Evolutionary conservation across 53 echinoderm and acorn worm species (phyloP).

Genomic region (Apostichopus leukothele): DNA sequence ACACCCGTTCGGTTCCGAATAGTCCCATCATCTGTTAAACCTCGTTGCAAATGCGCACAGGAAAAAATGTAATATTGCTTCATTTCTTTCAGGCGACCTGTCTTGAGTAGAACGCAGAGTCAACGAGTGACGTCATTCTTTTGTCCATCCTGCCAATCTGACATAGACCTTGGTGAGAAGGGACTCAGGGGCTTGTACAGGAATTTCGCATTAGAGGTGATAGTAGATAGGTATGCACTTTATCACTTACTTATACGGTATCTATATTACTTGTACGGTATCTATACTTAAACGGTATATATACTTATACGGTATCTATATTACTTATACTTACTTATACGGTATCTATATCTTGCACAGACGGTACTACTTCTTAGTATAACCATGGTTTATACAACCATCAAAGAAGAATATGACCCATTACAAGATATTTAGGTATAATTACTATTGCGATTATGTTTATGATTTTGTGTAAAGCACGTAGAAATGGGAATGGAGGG

Average conservation of each 20-base stretch:
- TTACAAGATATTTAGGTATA: too few species aligned
- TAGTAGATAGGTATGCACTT: conserved; percentile 81
- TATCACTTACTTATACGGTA: background rate
- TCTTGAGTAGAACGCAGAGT: conserved; percentile 24
- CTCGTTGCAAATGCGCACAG: too few species aligned
- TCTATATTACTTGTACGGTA: background rate
- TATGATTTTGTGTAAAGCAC: too few species aligned
- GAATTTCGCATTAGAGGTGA: conserved; percentile 92
- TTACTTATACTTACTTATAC: too few species aligned
- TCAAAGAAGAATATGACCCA: too few species aligned
- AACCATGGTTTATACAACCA: too few species aligned
- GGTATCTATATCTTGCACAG: background rate
- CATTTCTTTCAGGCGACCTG: conserved; percentile 3
- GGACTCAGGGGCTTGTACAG: conserved; percentile 87
- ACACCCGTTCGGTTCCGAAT: too few species aligned
- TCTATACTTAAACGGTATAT: too few species aligned
- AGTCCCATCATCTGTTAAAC: too few species aligned
- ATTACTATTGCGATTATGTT: too few species aligned
- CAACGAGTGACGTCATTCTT: conserved; percentile 65
- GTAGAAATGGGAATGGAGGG: too few species aligned
- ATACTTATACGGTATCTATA: too few species aligned
- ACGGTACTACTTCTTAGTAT: background rate
- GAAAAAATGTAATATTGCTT: background rate
- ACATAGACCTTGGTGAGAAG: conserved; percentile 78
- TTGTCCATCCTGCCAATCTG: conserved; percentile 78